phyloP scores from a whole-genome alignment of 2,888 invertebrate species.

The Bellardia bayeri region DNA sequence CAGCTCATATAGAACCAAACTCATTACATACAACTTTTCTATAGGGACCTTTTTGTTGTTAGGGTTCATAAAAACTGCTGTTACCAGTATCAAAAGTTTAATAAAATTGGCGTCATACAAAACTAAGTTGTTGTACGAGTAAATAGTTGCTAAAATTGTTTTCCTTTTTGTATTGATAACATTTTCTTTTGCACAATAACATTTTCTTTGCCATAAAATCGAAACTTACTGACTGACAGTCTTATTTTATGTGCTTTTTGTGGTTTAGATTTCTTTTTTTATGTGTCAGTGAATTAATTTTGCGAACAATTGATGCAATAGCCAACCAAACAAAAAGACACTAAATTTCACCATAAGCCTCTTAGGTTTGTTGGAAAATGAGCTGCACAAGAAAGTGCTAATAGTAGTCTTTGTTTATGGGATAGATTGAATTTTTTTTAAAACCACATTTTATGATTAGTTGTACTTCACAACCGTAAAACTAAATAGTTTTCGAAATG shows the following conservation, averaged over 20 bases:
- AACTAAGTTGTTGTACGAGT: not conserved
- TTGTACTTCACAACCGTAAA: not conserved
- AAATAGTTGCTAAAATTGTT: not conserved
- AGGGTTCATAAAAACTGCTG: slow-evolving; percentile 3
- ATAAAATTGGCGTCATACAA: slow-evolving; percentile 54
- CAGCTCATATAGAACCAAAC: not conserved
- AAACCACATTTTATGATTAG: not conserved
- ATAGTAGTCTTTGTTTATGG: not conserved
- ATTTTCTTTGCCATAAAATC: not conserved
- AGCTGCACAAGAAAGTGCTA: not conserved
- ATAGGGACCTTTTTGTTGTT: not conserved
- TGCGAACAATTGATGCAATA: not conserved
- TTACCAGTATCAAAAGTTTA: slow-evolving; percentile 32
- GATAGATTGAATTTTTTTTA: not conserved
- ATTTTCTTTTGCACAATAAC: not conserved
- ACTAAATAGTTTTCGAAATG: not conserved
- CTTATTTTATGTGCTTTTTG: not conserved
- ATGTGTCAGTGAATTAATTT: slow-evolving; percentile 10
- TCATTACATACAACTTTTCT: not conserved
- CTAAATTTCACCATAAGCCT: not conserved
- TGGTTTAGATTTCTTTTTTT: not conserved
- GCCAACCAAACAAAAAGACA: not conserved
- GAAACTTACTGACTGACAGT: not conserved
- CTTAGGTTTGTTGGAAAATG: not conserved
- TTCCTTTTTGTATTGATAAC: not conserved